Percentiles rank a stretch among this genome's conserved stretches.
phyloP scores from a whole-genome alignment of 2,888 invertebrate species.

The Limnephilus marmoratus region DNA sequence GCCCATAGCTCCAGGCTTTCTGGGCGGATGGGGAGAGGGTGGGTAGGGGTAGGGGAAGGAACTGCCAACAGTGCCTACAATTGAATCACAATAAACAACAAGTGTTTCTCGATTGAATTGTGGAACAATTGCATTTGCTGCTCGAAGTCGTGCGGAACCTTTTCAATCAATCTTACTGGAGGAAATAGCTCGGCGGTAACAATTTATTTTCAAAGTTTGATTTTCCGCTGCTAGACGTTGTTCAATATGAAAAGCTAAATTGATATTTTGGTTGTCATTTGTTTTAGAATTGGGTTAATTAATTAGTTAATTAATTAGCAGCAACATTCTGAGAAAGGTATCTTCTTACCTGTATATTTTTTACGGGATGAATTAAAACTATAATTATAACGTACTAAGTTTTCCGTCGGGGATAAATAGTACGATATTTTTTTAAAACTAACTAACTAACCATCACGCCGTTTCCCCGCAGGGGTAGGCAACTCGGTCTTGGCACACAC shows the following conservation, averaged over 20 bases:
- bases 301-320: no score
- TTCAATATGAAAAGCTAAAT: background rate
- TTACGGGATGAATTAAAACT: no score
- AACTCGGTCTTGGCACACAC: no score
- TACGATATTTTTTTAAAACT: background rate
- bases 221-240: background rate
- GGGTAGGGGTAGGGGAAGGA: constrained; percentile 20
- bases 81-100: constrained; percentile 62
- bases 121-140: constrained; percentile 54
- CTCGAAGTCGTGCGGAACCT: constrained; percentile 25
- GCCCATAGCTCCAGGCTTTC: constrained; percentile 2
- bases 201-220: background rate
- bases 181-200: background rate
- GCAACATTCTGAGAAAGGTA: background rate
- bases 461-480: no score
- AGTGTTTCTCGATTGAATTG: constrained; percentile 59
- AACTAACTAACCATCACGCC: no score
- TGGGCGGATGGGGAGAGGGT: background rate
- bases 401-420: background rate
- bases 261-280: background rate
- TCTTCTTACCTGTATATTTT: background rate
- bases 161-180: constrained; percentile 24
- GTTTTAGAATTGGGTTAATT: background rate
- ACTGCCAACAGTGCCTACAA: constrained; percentile 33
- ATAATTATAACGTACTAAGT: no score